A percentile compares a stretch with the other conserved stretches of the same genome.
phyloP scores from a whole-genome alignment of 35 echinoderm and acorn worm species.

The Hemicentrotus pulcherrimus region DNA sequence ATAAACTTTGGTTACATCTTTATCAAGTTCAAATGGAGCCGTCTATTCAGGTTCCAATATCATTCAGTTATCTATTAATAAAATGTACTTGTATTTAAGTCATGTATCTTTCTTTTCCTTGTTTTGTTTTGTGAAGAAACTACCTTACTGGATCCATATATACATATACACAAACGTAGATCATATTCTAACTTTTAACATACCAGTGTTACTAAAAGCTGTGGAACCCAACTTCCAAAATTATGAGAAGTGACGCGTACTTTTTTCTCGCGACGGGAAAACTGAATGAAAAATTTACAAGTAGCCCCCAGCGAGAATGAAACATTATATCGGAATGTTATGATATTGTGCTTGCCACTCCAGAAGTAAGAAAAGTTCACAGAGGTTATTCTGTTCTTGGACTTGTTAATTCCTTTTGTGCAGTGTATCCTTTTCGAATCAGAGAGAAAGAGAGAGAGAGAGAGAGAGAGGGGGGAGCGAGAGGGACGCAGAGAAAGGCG shows the following conservation, averaged over 20 bases:
- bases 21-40: too few species aligned
- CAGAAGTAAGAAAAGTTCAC: background rate
- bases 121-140: too few species aligned
- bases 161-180: background rate
- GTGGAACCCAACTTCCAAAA: background rate
- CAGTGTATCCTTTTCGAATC: background rate
- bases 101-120: too few species aligned
- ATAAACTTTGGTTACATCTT: too few species aligned
- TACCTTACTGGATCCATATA: too few species aligned
- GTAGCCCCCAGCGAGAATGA: constrained; percentile 1
- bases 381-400: constrained; percentile 11
- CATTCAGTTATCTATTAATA: too few species aligned
- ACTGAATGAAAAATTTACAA: constrained; percentile 24
- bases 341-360: background rate
- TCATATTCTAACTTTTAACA: background rate
- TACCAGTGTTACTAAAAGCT: background rate
- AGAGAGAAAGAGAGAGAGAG: background rate
- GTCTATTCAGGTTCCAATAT: too few species aligned
- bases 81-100: too few species aligned
- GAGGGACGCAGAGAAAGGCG: background rate
- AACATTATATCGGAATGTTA: constrained; percentile 29
- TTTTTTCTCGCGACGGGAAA: constrained; percentile 31
- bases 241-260: constrained; percentile 5
- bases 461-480: background rate
- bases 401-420: background rate